phyloP scores from a whole-genome alignment of 2,797 vertebrate species.

The Pangasius djambal region DNA sequence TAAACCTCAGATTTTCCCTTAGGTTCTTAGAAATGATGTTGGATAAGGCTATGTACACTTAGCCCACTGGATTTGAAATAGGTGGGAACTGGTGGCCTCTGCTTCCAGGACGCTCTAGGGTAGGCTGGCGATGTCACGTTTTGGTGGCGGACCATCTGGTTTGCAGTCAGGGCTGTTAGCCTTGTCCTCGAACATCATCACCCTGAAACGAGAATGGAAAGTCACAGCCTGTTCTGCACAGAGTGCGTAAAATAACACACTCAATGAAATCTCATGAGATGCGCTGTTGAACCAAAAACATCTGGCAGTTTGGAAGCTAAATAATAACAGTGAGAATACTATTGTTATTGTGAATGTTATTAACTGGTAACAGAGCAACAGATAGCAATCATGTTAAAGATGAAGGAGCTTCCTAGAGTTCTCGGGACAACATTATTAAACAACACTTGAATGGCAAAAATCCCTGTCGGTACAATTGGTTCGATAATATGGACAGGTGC shows the following conservation, averaged over 20 bases:
- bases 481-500: background rate
- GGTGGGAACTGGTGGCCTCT: conserved; percentile 9
- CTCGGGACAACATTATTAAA: background rate
- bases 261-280: background rate
- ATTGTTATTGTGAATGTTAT: background rate
- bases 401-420: background rate
- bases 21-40: conserved; percentile 47
- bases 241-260: background rate
- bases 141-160: conserved; percentile 88
- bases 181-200: conserved; percentile 98
- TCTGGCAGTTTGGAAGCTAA: background rate
- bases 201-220: conserved; percentile 70
- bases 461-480: background rate
- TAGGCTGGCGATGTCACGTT: conserved; percentile 93
- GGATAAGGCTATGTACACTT: conserved; percentile 61
- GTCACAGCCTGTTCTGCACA: background rate
- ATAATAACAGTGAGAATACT: background rate
- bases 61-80: conserved; percentile 38
- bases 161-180: conserved; percentile 81
- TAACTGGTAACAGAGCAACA: background rate
- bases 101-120: conserved; percentile 73
- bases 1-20: conserved; percentile 50
- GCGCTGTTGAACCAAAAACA: background rate
- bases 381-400: background rate
- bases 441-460: background rate